Evolutionary conservation across 2,113 vertebrate species (phyloP).

Genomic region (Sebastes fasciatus): DNA sequence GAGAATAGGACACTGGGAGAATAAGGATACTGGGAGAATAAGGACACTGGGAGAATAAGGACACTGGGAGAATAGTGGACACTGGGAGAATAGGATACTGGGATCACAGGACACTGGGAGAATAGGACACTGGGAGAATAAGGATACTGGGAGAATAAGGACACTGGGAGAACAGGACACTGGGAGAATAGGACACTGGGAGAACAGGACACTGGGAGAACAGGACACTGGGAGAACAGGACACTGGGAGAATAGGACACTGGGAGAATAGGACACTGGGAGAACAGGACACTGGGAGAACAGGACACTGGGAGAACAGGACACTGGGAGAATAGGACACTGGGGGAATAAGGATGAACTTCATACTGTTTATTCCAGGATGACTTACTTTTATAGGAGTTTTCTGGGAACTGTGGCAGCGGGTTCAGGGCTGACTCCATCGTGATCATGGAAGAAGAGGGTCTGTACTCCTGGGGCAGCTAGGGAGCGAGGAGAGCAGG

Average conservation of each 20-base stretch:
- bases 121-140: not conserved
- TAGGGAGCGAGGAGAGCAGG: not conserved
- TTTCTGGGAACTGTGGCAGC: slow-evolving; percentile 63
- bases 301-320: too few species aligned
- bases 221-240: not conserved
- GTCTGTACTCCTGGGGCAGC: not conserved
- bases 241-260: not conserved
- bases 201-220: not conserved
- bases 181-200: not conserved
- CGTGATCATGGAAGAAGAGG: slow-evolving; percentile 28
- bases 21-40: too few species aligned
- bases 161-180: not conserved
- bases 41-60: too few species aligned
- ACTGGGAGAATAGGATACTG: not conserved
- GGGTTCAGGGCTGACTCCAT: slow-evolving; percentile 65
- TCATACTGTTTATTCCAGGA: too few species aligned
- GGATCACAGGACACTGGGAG: not conserved
- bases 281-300: not conserved
- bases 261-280: not conserved
- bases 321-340: too few species aligned
- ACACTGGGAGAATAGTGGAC: too few species aligned
- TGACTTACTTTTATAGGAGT: slow-evolving; percentile 78
- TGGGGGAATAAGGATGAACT: not conserved
- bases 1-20: too few species aligned
- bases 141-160: not conserved